A percentile compares a stretch with the other conserved stretches of the same genome.
Conservation (phyloP, 2,113 vertebrate species). For the Phodopus roborovskii region DNA sequence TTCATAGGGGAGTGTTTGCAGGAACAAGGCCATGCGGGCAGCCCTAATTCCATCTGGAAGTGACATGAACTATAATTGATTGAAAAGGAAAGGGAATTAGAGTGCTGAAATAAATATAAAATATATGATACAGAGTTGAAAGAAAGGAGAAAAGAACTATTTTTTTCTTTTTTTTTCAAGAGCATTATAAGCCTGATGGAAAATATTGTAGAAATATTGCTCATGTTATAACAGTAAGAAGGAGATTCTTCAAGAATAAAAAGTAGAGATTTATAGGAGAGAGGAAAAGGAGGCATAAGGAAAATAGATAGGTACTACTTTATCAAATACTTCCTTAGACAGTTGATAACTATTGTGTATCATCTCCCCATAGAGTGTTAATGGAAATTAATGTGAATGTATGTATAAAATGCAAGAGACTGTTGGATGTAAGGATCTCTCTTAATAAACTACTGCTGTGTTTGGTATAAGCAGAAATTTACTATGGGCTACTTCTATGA, state of each 20-base stretch:
- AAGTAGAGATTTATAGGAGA: neutral
- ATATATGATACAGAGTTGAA: too few relatives aligned
- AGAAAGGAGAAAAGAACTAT: neutral
- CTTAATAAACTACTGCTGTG: neutral
- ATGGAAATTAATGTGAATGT: neutral
- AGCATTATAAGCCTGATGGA: neutral
- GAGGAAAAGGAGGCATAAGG: neutral
- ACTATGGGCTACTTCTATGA: neutral
- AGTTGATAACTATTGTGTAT: neutral
- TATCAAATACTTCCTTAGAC: neutral
- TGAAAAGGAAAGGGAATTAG: neutral
- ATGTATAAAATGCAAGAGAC: neutral
- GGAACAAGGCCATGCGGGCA: neutral
- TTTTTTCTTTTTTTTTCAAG: neutral
- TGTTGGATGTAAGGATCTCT: neutral
- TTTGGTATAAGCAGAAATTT: neutral
- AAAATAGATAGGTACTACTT: fast-evolving
- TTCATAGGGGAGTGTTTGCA: neutral
- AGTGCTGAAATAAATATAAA: neutral
- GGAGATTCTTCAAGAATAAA: neutral
- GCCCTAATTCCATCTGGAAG: neutral
- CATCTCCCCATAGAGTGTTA: neutral
- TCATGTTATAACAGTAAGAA: neutral
- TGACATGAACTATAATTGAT: neutral
- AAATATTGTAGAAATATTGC: too few relatives aligned